Evolutionary conservation across 1,140 invertebrate species (phyloP), one percentile per base, ranked within the genome.

Genomic region (Bombus breviceps): DNA sequence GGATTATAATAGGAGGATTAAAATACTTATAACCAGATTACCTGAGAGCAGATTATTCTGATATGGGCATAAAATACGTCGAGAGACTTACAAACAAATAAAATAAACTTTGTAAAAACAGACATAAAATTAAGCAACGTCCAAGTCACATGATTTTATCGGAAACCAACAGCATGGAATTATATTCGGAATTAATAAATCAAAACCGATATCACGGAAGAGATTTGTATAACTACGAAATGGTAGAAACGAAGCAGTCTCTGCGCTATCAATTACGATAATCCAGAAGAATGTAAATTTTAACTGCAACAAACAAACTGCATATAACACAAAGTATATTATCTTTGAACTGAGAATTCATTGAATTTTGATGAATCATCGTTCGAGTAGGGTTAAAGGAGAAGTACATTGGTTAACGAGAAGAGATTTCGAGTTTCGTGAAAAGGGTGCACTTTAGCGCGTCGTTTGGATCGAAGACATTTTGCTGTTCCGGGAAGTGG

Each of bases 381-480:
- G n/a, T 53, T 8, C 3, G 6, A 4, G 13, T 37, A 0, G 5
- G 6, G 6, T 10, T 37, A 22, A 37, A 62, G 13, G 10, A 25
- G 34, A 28, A 47, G 28, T 22, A 43, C n/a, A 43, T 43, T 59
- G 43, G 71, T 85, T 85, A 74, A 57, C 71, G 59, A 68, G 68
- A 47, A 47, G 25, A 22, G 32, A 43, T 37, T 47, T 57, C 39
- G 57, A 85, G 47, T 80, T 80, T 64, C 15, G 41, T 37, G 77
- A 73, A 80, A 80, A 53, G 68, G 12, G 76, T 72, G 68, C 83
- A 73, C 77, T 85, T 85, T 73, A 85, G 62, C 68, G 13, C 77
- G 76, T 85, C 59, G 69, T 39, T 66, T 37, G 57, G 88, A 90
- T 88, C 87, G 89, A 90, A 89, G 88, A 86, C 88, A 89, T 89